These are phyloP conservation scores for Enteromius trimaculatus DNA, from an alignment of 2,797 vertebrate species.

Conservation along the genomic window DNA sequence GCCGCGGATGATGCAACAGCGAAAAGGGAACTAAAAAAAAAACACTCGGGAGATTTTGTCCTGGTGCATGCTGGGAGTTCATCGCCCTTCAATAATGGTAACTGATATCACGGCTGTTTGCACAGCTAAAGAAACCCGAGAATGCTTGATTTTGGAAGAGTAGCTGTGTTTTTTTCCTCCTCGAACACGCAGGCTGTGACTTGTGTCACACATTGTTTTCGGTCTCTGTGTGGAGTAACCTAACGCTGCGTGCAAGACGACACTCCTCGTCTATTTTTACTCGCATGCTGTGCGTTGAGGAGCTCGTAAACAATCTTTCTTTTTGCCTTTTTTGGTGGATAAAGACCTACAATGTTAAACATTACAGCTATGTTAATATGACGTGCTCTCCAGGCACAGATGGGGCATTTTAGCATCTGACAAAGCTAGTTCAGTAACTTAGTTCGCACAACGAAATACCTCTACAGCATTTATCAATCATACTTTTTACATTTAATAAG, in stretches of 20 bases:
- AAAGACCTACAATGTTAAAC: constrained; percentile 4
- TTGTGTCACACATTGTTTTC: constrained; percentile 32
- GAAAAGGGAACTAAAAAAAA: constrained; percentile 49
- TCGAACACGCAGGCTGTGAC: constrained; percentile 32
- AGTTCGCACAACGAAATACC: not conserved
- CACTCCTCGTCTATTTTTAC: constrained; percentile 52
- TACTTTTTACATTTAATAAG: not conserved
- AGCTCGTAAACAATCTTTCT: constrained; percentile 38
- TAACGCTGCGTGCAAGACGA: constrained; percentile 47
- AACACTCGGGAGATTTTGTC: constrained; percentile 28
- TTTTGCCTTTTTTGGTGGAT: constrained; percentile 47
- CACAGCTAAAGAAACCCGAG: constrained; percentile 5
- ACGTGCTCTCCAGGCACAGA: not conserved
- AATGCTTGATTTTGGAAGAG: constrained; percentile 13
- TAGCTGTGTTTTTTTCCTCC: not conserved
- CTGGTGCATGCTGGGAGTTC: constrained; percentile 17
- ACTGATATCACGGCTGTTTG: not conserved
- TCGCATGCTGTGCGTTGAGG: constrained; percentile 30
- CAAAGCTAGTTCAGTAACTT: not conserved
- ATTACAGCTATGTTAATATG: not conserved
- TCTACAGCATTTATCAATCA: not conserved
- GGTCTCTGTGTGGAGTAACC: constrained; percentile 33
- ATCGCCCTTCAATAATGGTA: not conserved
- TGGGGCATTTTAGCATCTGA: not conserved
- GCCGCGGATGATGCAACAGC: constrained; percentile 65